Base-by-base conservation (phyloP, 2,113 vertebrate genomes). In the Ondatra zibethicus region DNA sequence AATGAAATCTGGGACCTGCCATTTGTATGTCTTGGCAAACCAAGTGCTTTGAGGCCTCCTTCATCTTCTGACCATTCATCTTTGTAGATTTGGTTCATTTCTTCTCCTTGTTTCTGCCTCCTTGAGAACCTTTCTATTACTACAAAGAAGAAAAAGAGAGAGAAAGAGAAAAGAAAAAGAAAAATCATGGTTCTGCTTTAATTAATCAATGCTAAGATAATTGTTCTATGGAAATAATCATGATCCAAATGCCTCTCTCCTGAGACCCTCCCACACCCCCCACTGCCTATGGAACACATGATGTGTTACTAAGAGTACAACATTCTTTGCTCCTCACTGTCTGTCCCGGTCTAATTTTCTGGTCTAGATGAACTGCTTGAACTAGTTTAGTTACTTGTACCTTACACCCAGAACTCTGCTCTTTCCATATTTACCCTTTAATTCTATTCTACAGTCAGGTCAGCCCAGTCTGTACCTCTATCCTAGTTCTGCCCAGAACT, bases 301-400 rank as follows among this genome's bases (percentile, higher is more conserved):
- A 1, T 2, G 8, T 0, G 1, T 9, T 77, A 42, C 27, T 31
- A 25, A 75, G 27, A 50, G 9, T 2, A 85, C 6, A 36, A 19
- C 1, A 17, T n/a, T 8, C 66, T 86, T 86, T 58, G 2, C 16
- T 36, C 3, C 4, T 90, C 11, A 5, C 25, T 11, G 47, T 85
- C 25, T 7, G 3, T 82, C 14, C 4, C 19, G 7, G 31, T 39
- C 14, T 73, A 5, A 66, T 12, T 31, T 50, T 10, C 58, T 68
- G 70, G 16, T 63, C 76, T 14, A 23, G 10, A 63, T 31, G n/a
- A 47, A 29, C 33, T 42, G 31, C 29, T 88, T 39, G 7, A 84
- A 33, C 78, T 52, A 61, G 27, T 84, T 91, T 61, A 63, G 23
- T 52, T 36, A 27, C 36, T 68, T 50, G 2, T 66, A 91, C 72